Base-by-base conservation (phyloP, 2,797 vertebrate genomes). In the Pristis pectinata region DNA sequence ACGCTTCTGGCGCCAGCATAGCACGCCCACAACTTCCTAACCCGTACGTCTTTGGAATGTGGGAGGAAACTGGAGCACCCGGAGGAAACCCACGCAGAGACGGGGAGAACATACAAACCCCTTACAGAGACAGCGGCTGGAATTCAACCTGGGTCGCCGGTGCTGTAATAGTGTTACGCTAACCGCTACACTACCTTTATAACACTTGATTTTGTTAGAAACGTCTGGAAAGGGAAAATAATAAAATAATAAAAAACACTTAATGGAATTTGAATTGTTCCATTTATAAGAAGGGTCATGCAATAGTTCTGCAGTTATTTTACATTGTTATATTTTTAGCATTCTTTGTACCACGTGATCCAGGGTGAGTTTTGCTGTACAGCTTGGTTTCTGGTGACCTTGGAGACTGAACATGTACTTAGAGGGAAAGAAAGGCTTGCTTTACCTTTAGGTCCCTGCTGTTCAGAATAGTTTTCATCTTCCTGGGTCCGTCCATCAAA, bases 261-360 rank as follows among this genome's bases (percentile, higher is more conserved):
- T 56, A 19, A 8, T 61, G 59, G 15, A 91, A 67, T 8, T 67
- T 8, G 24, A 17, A 67, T 19, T 19, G 10, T 91, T 61, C n/a
- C 87, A 41, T 64, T 64, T 87, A 10, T 67, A 41, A 91, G 59
- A n/a, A 91, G 61, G 41, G n/a, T 91, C 64, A 41, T n/a, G 59
- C 19, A 91, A 41, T 87, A 59, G 83, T 87, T 49, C 27, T 56
- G 41, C 67, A 87, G 19, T 41, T 67, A 67, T 0, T 67, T 67
- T 64, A 64, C 59, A 91, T 91, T 91, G 61, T 91, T 91, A 91
- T 67, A 91, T 41, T 91, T 91, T 67, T 64, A n/a, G 34, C 19
- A 87, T 91, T 91, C 61, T 91, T 19, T 24, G n/a, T 91, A 91
- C 61, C 91, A 67, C 5, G 37, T 19, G 37, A 0, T 91, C 41